phyloP scores from a whole-genome alignment of 2,113 vertebrate species.

The Pampusana beccarii region DNA sequence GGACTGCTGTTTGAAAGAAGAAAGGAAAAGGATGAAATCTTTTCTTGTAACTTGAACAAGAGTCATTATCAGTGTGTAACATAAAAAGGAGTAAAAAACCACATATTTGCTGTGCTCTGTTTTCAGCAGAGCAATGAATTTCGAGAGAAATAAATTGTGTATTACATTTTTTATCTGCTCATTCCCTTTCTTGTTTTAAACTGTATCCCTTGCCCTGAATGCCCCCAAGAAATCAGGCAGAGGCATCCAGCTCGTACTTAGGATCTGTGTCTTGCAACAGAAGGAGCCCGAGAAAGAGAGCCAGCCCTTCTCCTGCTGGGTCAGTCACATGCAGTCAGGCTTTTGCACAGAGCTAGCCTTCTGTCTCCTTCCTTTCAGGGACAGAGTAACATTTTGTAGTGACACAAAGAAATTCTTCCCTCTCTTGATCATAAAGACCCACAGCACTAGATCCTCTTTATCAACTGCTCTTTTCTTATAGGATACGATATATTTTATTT shows the following conservation, averaged over 20 bases:
- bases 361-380: conserved; percentile 74
- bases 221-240: background rate
- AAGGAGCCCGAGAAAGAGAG: conserved; percentile 60
- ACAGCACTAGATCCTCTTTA: conserved; percentile 62
- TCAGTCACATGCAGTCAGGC: conserved; percentile 65
- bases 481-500: conserved; percentile 71
- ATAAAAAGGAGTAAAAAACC: background rate
- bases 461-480: conserved; percentile 77
- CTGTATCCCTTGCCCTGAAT: background rate
- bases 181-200: conserved; percentile 45
- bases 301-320: conserved; percentile 67
- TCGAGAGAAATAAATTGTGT: conserved; percentile 15
- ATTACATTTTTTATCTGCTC: conserved; percentile 20
- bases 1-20: background rate
- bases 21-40: background rate
- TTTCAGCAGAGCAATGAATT: conserved; percentile 8
- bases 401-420: conserved; percentile 77
- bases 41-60: background rate
- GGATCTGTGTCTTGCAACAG: conserved; percentile 49
- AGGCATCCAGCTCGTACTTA: conserved; percentile 2
- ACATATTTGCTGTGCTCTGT: background rate
- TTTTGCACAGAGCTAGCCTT: conserved; percentile 73
- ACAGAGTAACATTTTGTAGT: conserved; percentile 75
- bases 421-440: conserved; percentile 71
- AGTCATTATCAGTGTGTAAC: background rate